Evolutionary conservation across 1,140 invertebrate species (phyloP).

Genomic region (Drosophila micromelanica): DNA sequence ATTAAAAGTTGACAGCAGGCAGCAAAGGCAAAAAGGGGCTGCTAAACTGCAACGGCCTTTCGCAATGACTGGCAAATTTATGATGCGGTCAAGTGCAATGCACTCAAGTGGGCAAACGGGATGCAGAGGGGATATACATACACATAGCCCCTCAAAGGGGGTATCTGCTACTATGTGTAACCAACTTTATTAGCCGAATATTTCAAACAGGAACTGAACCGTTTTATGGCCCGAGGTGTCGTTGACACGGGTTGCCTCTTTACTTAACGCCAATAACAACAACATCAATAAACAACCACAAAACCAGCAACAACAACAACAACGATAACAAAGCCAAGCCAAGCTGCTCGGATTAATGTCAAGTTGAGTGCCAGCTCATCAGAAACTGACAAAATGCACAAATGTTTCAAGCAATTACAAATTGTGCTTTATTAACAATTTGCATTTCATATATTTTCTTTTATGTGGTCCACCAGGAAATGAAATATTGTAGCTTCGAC

Average conservation of each 20-base stretch:
- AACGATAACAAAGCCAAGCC: constrained; percentile 6
- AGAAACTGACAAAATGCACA: background rate
- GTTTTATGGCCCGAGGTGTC: constrained; percentile 44
- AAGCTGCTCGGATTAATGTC: constrained; percentile 35
- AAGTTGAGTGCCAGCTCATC: constrained; percentile 20
- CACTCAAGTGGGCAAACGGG: constrained; percentile 30
- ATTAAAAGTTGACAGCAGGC: constrained; percentile 75
- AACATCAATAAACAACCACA: constrained; percentile 8
- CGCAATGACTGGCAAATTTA: constrained; percentile 54
- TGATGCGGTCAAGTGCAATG: constrained; percentile 67
- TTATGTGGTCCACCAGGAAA: background rate
- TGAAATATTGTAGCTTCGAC: background rate
- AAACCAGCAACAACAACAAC: background rate
- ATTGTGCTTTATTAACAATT: constrained; percentile 27
- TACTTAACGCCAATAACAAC: background rate
- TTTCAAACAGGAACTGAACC: constrained; percentile 39
- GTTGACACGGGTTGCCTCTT: constrained; percentile 21
- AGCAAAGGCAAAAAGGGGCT: constrained; percentile 31
- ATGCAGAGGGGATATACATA: background rate
- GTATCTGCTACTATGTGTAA: constrained; percentile 5
- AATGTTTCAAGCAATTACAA: constrained; percentile 40
- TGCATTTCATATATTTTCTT: constrained; percentile 29
- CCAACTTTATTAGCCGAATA: constrained; percentile 44
- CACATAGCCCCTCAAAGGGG: too few species aligned
- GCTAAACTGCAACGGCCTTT: constrained; percentile 50